These are phyloP conservation scores for Danionella dracula DNA, from an alignment of 2,797 vertebrate species.

Conservation along the genomic window DNA sequence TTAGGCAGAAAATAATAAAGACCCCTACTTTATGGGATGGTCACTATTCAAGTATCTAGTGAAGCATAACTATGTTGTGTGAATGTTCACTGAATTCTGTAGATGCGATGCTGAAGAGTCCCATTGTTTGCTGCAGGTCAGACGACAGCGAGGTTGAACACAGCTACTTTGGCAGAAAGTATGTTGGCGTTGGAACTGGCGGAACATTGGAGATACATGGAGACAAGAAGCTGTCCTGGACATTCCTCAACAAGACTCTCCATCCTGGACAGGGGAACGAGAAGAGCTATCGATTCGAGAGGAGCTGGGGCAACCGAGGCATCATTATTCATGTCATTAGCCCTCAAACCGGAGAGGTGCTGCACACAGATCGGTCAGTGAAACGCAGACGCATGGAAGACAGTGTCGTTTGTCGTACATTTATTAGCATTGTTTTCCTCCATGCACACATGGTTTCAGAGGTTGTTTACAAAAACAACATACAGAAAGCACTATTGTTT, in stretches of 20 bases:
- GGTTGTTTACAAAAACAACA: too few relatives aligned
- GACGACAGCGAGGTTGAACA: constrained; percentile 72
- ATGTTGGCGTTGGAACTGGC: constrained; percentile 79
- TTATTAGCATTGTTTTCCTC: too few relatives aligned
- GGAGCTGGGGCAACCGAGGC: constrained; percentile 91
- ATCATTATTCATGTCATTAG: constrained; percentile 86
- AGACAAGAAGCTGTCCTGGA: constrained; percentile 86
- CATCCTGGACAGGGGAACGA: constrained; percentile 79
- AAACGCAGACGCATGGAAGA: too few relatives aligned
- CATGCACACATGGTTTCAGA: too few relatives aligned
- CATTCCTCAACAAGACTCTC: constrained; percentile 87
- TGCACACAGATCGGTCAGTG: constrained; percentile 79
- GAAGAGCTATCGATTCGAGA: constrained; percentile 83
- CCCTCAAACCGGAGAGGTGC: constrained; percentile 75
- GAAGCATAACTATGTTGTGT: too few relatives aligned
- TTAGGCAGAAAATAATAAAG: too few relatives aligned
- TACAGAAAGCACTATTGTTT: too few relatives aligned
- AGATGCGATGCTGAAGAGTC: too few relatives aligned
- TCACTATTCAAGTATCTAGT: too few relatives aligned
- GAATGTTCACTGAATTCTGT: too few relatives aligned
- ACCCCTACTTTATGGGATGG: too few relatives aligned
- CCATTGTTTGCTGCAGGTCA: constrained; percentile 59
- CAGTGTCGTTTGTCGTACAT: too few relatives aligned
- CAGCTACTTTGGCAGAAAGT: constrained; percentile 88
- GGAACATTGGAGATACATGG: constrained; percentile 88